Base-by-base conservation (phyloP, 2,888 invertebrate species). In the Phaedon cochleariae region DNA sequence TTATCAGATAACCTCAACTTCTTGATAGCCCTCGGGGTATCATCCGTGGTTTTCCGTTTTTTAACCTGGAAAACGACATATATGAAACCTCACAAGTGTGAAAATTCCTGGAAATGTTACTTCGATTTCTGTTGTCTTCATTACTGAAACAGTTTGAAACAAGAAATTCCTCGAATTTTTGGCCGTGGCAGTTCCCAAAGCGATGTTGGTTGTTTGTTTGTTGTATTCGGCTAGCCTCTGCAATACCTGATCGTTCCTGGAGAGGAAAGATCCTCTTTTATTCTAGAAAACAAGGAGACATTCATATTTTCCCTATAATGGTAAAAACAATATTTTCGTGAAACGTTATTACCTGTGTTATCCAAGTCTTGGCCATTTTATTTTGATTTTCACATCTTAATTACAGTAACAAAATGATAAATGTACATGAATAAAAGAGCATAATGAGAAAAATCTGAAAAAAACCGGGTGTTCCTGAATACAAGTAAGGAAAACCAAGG, bases 251-350 rank as follows among this genome's bases (percentile, higher is more conserved):
- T 90, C 88, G 68, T 92, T 92, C 17, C 94, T 87, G 0, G 89
- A 86, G 18, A 96, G 82, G 74, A 96, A 90, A 0, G 96, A 96
- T 0, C 93, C 93, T 76, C 90, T 88, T 80, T 86, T 86, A 64
- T 81, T 85, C 85, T 87, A 84, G 84, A 87, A 83, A 10, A 78
- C 78, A 68, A 54, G 68, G 29, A 34, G 6, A n/a, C 7, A 45
- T 12, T 41, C 2, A 54, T 3, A 26, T n/a, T 17, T 22, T n/a
- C n/a, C n/a, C n/a, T n/a, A n/a, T n/a, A n/a, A n/a, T n/a, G n/a
- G n/a, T n/a, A n/a, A n/a, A n/a, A n/a, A n/a, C n/a, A n/a, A n/a
- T n/a, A n/a, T n/a, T n/a, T n/a, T n/a, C n/a, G n/a, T n/a, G n/a
- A n/a, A n/a, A n/a, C n/a, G n/a, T n/a, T n/a, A n/a, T n/a, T n/a